A percentile compares a stretch with the other conserved stretches of the same genome.
These are phyloP conservation scores for Tridacna gigas DNA, from an alignment of 2,888 invertebrate species.

Conservation along the genomic window DNA sequence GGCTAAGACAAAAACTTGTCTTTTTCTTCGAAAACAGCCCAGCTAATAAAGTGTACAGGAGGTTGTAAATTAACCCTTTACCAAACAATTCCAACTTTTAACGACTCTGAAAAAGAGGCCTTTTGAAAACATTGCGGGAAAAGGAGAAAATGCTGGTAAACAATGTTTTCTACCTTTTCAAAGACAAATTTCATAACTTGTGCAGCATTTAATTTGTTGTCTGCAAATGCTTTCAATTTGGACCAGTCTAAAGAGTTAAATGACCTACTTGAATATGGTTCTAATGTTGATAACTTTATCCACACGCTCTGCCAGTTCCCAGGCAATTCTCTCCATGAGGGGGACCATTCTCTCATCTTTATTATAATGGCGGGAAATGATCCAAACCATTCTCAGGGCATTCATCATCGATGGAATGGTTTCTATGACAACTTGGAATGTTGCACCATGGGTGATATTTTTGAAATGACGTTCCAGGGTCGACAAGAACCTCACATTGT, in stretches of 20 bases:
- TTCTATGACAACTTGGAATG: conserved; percentile 90
- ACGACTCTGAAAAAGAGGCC: no score
- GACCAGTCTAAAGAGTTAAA: no score
- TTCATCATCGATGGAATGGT: conserved; percentile 92
- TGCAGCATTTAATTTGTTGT: no score
- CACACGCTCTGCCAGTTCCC: conserved; percentile 92
- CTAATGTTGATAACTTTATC: conserved; percentile 90
- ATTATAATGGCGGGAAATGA: conserved; percentile 93
- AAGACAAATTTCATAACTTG: not conserved
- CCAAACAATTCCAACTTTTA: no score
- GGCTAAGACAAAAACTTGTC: no score
- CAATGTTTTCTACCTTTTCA: no score
- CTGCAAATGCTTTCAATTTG: no score
- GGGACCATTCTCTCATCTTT: conserved; percentile 94
- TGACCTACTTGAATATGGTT: conserved; percentile 91
- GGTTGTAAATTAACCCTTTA: no score
- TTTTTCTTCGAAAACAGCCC: no score
- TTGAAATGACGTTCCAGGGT: conserved; percentile 91
- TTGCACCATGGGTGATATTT: conserved; percentile 90
- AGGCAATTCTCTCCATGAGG: conserved; percentile 92
- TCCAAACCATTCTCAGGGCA: conserved; percentile 95
- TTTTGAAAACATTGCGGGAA: not conserved
- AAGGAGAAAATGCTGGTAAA: not conserved
- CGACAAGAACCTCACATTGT: conserved; percentile 91
- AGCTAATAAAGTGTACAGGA: no score